These are phyloP conservation scores for Agriopis aurantiaria DNA, from an alignment of 2,888 invertebrate species.

Conservation along the genomic window DNA sequence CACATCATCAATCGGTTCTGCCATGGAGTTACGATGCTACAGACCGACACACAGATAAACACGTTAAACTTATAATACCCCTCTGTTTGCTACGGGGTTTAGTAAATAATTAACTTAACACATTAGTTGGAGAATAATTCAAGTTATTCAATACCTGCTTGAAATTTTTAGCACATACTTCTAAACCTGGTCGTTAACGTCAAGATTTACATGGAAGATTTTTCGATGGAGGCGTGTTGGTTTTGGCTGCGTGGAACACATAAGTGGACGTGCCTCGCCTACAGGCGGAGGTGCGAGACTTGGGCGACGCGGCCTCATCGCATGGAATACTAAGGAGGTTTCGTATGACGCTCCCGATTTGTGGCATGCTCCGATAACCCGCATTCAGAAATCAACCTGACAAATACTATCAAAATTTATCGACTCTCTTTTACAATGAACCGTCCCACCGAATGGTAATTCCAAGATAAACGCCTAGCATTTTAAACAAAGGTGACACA, in stretches of 20 bases:
- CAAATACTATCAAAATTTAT: constrained; percentile 79
- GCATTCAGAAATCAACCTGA: constrained; percentile 84
- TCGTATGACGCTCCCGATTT: constrained; percentile 81
- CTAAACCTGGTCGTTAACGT: constrained; percentile 82
- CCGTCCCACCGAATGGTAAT: constrained; percentile 64
- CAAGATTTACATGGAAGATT: constrained; percentile 85
- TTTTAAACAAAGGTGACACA: constrained; percentile 55
- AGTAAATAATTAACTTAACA: constrained; percentile 1
- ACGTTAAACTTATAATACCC: no score
- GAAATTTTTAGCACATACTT: constrained; percentile 77
- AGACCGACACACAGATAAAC: no score
- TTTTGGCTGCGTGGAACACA: constrained; percentile 83
- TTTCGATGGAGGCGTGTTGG: constrained; percentile 77
- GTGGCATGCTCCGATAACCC: constrained; percentile 85
- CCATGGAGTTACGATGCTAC: no score
- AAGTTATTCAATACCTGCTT: constrained; percentile 54
- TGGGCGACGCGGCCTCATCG: constrained; percentile 68
- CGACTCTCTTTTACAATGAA: constrained; percentile 76
- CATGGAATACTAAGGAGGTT: constrained; percentile 82
- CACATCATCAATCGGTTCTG: no score
- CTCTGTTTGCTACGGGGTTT: no score
- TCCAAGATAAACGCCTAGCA: constrained; percentile 66
- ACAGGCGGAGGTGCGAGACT: constrained; percentile 73
- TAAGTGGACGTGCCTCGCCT: constrained; percentile 83
- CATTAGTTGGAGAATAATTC: constrained; percentile 21